Conservation (phyloP, 2,113 vertebrate genomes). For the Hemicordylus capensis region DNA sequence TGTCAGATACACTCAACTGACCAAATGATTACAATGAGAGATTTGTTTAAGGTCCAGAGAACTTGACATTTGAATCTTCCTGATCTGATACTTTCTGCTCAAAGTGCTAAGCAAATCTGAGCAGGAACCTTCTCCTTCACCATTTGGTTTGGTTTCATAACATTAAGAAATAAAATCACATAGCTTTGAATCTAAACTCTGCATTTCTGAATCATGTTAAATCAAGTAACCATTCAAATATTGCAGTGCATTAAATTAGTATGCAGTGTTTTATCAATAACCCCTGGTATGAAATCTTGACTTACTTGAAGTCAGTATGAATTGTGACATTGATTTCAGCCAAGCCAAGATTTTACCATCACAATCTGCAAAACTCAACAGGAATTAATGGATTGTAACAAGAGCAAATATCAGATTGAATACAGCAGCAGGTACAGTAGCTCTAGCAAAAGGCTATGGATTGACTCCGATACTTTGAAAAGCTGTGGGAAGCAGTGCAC, state of each 20-base stretch:
- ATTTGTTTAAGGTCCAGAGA: constrained; percentile 26
- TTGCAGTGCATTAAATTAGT: constrained; percentile 34
- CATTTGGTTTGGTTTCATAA: constrained; percentile 47
- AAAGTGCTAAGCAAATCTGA: constrained; percentile 39
- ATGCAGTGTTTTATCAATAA: constrained; percentile 29
- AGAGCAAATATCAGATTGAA: constrained; percentile 54
- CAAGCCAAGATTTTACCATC: constrained; percentile 1
- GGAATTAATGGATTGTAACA: constrained; percentile 40
- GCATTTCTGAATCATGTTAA: constrained; percentile 57
- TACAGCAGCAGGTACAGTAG: constrained; percentile 27
- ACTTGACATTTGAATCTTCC: constrained; percentile 25
- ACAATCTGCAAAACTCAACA: constrained; percentile 30
- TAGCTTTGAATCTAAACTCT: constrained; percentile 22
- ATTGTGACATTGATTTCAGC: constrained; percentile 9
- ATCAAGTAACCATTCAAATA: constrained; percentile 40
- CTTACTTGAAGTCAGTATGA: constrained; percentile 5
- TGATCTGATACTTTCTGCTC: constrained; percentile 20
- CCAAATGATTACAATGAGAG: not conserved
- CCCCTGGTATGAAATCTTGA: not conserved
- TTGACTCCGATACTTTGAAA: not conserved
- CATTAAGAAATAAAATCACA: constrained; percentile 48
- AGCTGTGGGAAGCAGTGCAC: not conserved
- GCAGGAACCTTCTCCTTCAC: constrained; percentile 37
- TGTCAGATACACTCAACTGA: constrained; percentile 25
- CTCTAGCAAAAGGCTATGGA: constrained; percentile 21